Conservation (phyloP, 37 sponge, comb jelly and placozoan species). For the Theonella swinhoei region DNA sequence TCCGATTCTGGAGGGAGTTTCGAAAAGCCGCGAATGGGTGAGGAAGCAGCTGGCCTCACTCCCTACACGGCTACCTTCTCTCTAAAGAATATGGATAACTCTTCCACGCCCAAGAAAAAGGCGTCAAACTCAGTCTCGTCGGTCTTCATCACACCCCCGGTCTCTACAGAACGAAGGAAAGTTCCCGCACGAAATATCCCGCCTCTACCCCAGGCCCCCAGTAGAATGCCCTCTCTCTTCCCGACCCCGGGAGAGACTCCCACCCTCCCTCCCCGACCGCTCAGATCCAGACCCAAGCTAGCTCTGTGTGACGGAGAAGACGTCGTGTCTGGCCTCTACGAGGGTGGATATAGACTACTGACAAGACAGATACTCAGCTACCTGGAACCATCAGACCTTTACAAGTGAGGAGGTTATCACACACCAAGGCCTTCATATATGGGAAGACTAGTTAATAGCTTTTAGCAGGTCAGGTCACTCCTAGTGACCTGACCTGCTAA, state of each 20-base stretch:
- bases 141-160: conserved; percentile 29
- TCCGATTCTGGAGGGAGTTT: neutral
- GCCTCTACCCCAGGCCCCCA: neutral
- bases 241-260: conserved; percentile 12
- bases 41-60: neutral
- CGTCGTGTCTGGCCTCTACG: conserved; percentile 14
- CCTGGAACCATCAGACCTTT: conserved; percentile 23
- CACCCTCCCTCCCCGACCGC: neutral
- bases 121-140: neutral
- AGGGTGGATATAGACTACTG: neutral
- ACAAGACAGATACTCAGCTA: neutral
- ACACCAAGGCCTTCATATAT: too few species aligned
- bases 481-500: neutral
- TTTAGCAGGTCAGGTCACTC: neutral
- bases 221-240: conserved; percentile 3
- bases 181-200: neutral
- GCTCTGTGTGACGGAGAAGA: neutral
- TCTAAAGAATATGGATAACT: neutral
- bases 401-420: conserved; percentile 11
- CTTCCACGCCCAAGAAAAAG: neutral
- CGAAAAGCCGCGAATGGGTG: neutral
- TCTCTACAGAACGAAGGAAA: neutral
- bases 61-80: neutral
- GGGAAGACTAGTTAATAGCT: neutral
- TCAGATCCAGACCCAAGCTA: neutral